Conservation (phyloP, 2,113 vertebrate genomes). For the Nothoprocta pentlandii region DNA sequence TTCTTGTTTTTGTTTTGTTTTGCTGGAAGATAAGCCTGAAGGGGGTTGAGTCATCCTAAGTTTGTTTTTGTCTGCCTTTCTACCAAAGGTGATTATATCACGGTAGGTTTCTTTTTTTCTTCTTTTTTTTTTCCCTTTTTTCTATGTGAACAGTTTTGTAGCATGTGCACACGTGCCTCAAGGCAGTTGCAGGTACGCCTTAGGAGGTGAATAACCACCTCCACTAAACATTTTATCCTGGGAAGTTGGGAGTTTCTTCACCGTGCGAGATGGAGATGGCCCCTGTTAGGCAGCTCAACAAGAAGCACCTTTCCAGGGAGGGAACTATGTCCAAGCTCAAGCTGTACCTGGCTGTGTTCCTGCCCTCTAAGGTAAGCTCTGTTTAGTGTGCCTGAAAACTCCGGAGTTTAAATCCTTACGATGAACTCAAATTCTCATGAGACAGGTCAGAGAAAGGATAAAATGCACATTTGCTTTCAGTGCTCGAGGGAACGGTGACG, state of each 20-base stretch:
- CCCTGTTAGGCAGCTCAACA: neutral
- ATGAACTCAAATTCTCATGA: neutral
- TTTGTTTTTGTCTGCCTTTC: neutral
- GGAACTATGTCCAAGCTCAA: neutral
- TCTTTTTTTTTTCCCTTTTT: neutral
- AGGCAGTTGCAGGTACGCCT: neutral
- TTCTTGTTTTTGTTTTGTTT: neutral
- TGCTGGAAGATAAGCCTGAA: slow-evolving; percentile 28
- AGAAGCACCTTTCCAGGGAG: neutral
- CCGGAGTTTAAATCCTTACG: neutral
- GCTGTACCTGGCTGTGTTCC: neutral
- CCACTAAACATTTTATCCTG: neutral
- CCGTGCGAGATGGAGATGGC: neutral
- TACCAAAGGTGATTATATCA: neutral
- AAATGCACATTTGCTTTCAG: neutral
- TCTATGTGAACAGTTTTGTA: neutral
- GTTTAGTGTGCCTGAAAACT: neutral
- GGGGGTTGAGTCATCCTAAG: neutral
- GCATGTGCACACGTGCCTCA: neutral
- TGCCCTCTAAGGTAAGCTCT: neutral
- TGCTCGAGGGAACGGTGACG: accelerated
- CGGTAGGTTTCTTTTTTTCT: neutral
- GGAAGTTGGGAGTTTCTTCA: neutral
- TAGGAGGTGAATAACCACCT: slow-evolving; percentile 24
- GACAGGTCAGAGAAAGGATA: neutral